phyloP scores from a whole-genome alignment of 2,113 vertebrate genomes.

The Micronisus gabar region DNA sequence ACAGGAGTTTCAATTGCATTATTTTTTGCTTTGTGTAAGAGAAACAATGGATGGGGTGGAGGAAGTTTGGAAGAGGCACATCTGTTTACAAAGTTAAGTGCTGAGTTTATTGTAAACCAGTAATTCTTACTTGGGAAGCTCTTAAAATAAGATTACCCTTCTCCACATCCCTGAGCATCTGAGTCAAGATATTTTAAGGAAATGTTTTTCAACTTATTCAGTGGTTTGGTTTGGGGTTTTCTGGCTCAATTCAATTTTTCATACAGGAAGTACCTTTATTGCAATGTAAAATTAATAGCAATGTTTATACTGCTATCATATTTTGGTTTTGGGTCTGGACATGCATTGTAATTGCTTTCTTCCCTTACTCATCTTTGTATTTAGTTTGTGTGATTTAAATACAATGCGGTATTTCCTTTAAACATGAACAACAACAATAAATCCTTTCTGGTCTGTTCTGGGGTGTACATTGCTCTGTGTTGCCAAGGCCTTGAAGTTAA shows the following conservation, averaged over 20 bases:
- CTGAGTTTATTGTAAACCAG: background rate
- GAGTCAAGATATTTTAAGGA: background rate
- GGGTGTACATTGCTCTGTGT: background rate
- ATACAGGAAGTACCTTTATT: background rate
- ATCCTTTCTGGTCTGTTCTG: background rate
- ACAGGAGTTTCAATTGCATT: constrained; percentile 1
- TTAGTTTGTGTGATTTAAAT: background rate
- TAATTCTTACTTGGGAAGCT: constrained; percentile 7
- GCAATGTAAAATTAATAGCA: background rate
- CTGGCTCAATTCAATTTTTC: background rate
- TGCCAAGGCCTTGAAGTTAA: background rate
- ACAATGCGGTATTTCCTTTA: background rate
- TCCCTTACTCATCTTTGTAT: background rate
- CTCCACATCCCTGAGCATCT: background rate
- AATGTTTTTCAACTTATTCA: background rate
- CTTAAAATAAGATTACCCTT: background rate
- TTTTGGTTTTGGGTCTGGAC: background rate
- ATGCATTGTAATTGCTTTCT: background rate
- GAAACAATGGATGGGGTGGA: constrained; percentile 13
- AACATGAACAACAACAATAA: background rate
- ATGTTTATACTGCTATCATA: background rate
- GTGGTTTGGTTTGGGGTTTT: background rate
- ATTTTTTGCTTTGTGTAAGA: constrained; percentile 26
- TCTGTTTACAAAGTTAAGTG: constrained; percentile 12
- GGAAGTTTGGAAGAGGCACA: background rate